Evolutionary conservation across 2,113 vertebrate species (phyloP).

Genomic region (Seriola aureovittata): DNA sequence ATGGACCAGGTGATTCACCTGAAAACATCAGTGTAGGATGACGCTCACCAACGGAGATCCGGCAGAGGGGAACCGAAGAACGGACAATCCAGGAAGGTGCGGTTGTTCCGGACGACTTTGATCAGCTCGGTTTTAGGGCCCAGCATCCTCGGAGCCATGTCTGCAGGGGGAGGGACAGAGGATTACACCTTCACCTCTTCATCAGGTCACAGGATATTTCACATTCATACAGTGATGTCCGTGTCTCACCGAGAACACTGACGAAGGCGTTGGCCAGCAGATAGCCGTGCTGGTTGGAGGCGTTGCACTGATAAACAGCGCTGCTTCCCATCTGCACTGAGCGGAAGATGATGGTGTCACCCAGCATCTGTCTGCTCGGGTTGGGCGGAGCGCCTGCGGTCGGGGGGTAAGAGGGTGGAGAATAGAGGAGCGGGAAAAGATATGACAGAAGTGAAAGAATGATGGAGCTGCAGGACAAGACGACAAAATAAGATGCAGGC

Average conservation of each 20-base stretch:
- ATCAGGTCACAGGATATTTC: too few species aligned
- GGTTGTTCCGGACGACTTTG: constrained; percentile 92
- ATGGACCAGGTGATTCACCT: too few species aligned
- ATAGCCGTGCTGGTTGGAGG: constrained; percentile 96
- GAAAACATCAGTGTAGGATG: too few species aligned
- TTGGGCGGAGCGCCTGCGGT: constrained; percentile 84
- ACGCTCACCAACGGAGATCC: constrained; percentile 92
- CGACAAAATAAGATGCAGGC: too few species aligned
- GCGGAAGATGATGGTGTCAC: constrained; percentile 94
- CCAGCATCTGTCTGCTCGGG: constrained; percentile 87
- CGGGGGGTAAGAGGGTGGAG: accelerated
- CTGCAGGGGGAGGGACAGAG: constrained; percentile 74
- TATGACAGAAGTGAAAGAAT: background rate
- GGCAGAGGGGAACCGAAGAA: constrained; percentile 97
- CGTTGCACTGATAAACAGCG: constrained; percentile 97
- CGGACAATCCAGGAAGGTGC: constrained; percentile 92
- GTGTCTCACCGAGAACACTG: constrained; percentile 89
- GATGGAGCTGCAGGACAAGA: background rate
- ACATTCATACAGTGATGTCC: background rate
- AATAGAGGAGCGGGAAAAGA: background rate
- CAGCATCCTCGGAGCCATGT: constrained; percentile 91
- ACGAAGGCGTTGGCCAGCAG: constrained; percentile 96
- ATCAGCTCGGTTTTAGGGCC: constrained; percentile 92
- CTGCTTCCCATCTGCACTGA: constrained; percentile 94
- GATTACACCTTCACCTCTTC: background rate